Percentiles rank a stretch among this genome's conserved stretches.
Conservation (phyloP, 2,797 vertebrate genomes). For the Prionace glauca region DNA sequence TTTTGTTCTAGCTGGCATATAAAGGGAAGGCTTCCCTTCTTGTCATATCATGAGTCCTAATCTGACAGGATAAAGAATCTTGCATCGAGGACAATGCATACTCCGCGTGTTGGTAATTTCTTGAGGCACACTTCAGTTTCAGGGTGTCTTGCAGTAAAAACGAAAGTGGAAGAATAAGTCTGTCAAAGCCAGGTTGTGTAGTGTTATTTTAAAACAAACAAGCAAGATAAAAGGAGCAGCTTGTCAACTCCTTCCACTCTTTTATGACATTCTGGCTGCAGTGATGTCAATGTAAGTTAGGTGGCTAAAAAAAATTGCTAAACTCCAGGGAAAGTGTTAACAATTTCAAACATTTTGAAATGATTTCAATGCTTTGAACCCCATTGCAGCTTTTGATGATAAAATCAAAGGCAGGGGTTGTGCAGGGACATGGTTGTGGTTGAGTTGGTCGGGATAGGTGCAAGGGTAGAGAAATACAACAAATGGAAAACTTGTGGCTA, state of each 20-base stretch:
- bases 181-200: constrained; percentile 85
- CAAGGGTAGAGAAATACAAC: not conserved
- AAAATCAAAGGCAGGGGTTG: not conserved
- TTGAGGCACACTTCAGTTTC: constrained; percentile 79
- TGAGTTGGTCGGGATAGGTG: too few species aligned
- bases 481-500: not conserved
- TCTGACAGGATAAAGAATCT: constrained; percentile 89
- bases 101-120: constrained; percentile 94
- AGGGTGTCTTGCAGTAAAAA: constrained; percentile 87
- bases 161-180: constrained; percentile 68
- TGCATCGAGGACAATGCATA: constrained; percentile 81
- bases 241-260: not conserved
- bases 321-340: not conserved
- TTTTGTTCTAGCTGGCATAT: constrained; percentile 77
- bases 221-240: constrained; percentile 13
- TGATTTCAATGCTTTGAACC: not conserved
- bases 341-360: not conserved
- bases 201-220: constrained; percentile 29
- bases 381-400: not conserved
- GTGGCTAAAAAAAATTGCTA: not conserved
- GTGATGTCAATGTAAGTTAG: not conserved
- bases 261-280: not conserved
- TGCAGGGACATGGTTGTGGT: too few species aligned
- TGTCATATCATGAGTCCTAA: constrained; percentile 90
- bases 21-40: constrained; percentile 75